Evolutionary conservation across 2,797 vertebrate genomes (phyloP).

Genomic region (Thalassophryne amazonica): DNA sequence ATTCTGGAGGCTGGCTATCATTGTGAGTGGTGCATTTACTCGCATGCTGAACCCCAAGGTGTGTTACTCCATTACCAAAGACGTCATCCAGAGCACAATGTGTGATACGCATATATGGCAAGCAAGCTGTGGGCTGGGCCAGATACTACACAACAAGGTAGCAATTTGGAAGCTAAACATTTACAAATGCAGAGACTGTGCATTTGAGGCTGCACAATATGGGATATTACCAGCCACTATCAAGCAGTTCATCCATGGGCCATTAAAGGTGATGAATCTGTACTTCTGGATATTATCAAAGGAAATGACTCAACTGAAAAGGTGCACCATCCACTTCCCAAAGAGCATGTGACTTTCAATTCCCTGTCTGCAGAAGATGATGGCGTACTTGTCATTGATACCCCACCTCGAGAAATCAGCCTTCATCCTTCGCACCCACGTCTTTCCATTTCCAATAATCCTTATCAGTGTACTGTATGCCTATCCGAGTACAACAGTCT

Average conservation of each 20-base stretch:
- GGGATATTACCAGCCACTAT: slow-evolving; percentile 99
- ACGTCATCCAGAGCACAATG: slow-evolving; percentile 97
- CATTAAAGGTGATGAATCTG: slow-evolving; percentile 95
- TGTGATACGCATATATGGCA: slow-evolving; percentile 97
- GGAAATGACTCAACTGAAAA: slow-evolving; percentile 82
- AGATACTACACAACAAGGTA: slow-evolving; percentile 84
- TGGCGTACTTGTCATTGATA: slow-evolving; percentile 75
- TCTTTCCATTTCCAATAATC: slow-evolving; percentile 87
- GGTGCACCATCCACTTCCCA: slow-evolving; percentile 53
- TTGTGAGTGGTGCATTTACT: slow-evolving; percentile 99
- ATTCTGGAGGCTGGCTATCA: slow-evolving; percentile 97
- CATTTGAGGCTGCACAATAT: slow-evolving; percentile 97
- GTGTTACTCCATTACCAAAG: slow-evolving; percentile 98
- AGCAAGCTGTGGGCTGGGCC: slow-evolving; percentile 98
- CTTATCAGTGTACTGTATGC: slow-evolving; percentile 97
- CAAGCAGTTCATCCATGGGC: slow-evolving; percentile 97
- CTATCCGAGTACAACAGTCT: slow-evolving; percentile 98
- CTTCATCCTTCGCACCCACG: slow-evolving; percentile 78
- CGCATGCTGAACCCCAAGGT: slow-evolving; percentile 91
- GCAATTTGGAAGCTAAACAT: slow-evolving; percentile 87
- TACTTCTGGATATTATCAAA: slow-evolving; percentile 95
- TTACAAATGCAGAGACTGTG: slow-evolving; percentile 96
- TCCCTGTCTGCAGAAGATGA: slow-evolving; percentile 74
- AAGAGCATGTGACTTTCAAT: slow-evolving; percentile 63
- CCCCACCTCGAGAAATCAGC: slow-evolving; percentile 73